Evolutionary conservation across 2,113 vertebrate species (phyloP).

Genomic region (Tympanuchus pallidicinctus): DNA sequence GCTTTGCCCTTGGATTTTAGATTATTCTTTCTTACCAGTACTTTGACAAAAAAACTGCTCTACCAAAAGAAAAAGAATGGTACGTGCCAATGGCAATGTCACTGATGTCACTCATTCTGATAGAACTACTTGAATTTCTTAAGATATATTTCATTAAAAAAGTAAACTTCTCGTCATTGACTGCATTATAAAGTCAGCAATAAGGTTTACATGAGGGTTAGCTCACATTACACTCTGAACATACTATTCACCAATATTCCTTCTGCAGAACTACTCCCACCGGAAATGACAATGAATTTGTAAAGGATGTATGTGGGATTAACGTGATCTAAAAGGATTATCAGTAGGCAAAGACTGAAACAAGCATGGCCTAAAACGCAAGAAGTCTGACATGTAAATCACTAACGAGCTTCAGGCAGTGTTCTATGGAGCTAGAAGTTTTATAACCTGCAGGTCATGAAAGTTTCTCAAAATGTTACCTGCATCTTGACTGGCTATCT

Average conservation of each 20-base stretch:
- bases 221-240: neutral
- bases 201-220: neutral
- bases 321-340: neutral
- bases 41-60: neutral
- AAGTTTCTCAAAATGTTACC: neutral
- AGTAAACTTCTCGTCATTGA: slow-evolving; percentile 25
- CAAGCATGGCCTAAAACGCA: neutral
- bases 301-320: neutral
- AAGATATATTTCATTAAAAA: slow-evolving; percentile 22
- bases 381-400: neutral
- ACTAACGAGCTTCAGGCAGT: neutral
- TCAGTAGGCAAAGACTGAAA: neutral
- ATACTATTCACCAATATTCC: neutral
- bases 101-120: neutral
- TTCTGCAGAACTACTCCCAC: neutral
- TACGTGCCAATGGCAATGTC: neutral
- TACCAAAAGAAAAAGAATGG: neutral
- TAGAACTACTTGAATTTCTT: neutral
- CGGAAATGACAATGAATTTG: neutral
- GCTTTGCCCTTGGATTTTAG: neutral
- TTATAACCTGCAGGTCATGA: neutral
- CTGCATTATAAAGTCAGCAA: neutral
- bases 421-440: neutral
- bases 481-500: neutral
- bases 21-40: neutral